Conservation (phyloP, 2,797 vertebrate genomes). For the Chrosomus eos region DNA sequence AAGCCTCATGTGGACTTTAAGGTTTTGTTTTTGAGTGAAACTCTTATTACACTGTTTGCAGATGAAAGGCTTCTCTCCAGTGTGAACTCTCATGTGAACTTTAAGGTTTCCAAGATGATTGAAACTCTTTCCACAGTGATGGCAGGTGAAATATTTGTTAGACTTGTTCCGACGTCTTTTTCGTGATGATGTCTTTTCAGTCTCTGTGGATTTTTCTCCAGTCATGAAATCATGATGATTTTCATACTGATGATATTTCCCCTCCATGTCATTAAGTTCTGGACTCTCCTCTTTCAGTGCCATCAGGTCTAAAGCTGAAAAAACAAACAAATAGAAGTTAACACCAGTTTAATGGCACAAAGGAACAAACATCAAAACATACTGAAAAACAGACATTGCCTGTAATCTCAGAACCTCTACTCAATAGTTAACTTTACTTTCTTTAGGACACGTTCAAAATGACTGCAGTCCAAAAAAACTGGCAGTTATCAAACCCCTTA, state of each 20-base stretch:
- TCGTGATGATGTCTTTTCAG: neutral
- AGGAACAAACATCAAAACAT: neutral
- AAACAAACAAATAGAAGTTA: neutral
- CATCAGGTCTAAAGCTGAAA: neutral
- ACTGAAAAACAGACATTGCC: neutral
- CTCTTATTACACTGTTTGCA: neutral
- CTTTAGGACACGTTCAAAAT: neutral
- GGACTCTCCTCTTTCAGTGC: neutral
- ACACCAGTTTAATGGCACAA: neutral
- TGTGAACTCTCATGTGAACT: conserved; percentile 16
- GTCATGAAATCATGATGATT: neutral
- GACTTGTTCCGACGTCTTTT: neutral
- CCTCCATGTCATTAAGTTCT: neutral
- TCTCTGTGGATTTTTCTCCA: neutral
- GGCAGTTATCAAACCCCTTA: neutral
- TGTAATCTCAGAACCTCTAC: neutral
- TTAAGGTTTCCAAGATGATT: neutral
- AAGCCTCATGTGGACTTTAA: conserved; percentile 1
- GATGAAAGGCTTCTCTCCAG: neutral
- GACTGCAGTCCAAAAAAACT: neutral
- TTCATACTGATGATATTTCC: neutral
- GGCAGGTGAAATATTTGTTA: neutral
- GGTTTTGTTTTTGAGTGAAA: conserved; percentile 15
- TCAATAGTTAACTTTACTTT: neutral
- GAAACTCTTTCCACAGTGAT: conserved; percentile 12